Base-by-base conservation (phyloP, 2,888 invertebrate species). In the Agapostemon virescens region DNA sequence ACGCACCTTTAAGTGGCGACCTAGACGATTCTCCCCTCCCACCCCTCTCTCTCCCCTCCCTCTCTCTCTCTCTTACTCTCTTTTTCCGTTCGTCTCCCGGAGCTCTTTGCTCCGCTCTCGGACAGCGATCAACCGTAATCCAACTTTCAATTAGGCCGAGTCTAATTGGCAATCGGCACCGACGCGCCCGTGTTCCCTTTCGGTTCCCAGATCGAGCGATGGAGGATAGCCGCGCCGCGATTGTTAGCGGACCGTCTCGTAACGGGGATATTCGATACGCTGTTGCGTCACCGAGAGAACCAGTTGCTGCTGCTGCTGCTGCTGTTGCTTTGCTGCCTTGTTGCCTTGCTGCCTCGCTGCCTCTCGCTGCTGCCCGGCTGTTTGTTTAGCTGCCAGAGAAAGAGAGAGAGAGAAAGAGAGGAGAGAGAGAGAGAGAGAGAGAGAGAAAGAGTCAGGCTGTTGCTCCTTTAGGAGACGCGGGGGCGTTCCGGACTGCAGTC, bases 1-100 rank as follows among this genome's bases (percentile, higher is more conserved):
- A 36, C 77, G 69, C 66, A 66, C 74, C 70, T 84, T 49, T 58
- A 20, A 61, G 30, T 68, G 73, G 30, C 70, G 73, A 85, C 69
- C 69, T 63, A 66, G 75, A 79, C 69, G 71, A 75, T 64, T 55
- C 73, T 69, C 58, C 1, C 20, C 7, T 30, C 58, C 55, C 5
- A 30, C 5, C 15, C 15, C 30, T 30, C 20, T 77, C n/a, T n/a
- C 45, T 9, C 45, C n/a, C 9, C 2, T n/a, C 49, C 2, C 49
- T 49, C n/a, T n/a, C 11, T 49, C 49, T 49, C n/a, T n/a, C n/a
- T n/a, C n/a, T n/a, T n/a, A n/a, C n/a, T n/a, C n/a, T n/a, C n/a
- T n/a, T n/a, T n/a, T n/a, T n/a, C n/a, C n/a, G n/a, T n/a, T n/a
- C n/a, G n/a, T n/a, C n/a, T n/a, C n/a, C n/a, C n/a, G n/a, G n/a